Base-by-base conservation (phyloP, 2,797 vertebrate genomes). In the Yasuhikotakia modesta region DNA sequence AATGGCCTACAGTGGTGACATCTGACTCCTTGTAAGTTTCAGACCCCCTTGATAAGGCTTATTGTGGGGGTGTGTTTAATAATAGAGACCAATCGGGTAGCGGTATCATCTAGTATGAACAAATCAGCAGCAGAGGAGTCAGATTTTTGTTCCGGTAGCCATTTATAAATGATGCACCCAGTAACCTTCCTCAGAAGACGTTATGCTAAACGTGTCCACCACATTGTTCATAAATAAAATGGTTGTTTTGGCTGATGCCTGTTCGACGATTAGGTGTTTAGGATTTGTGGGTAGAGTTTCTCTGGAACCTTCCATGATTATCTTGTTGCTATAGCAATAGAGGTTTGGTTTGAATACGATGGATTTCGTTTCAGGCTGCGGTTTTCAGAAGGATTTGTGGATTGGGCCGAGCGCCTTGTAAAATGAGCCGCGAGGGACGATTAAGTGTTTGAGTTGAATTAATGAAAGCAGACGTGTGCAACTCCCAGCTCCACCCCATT, bases 361-460 rank as follows among this genome's bases (percentile, higher is more conserved):
- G 76, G 85, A 85, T 87, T 86, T 57, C 21, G 76, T 79, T 88
- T 81, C 87, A 84, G 85, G 79, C 82, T 7, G 81, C 13, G 85
- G 86, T 88, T 90, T 79, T 69, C 66, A 43, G 65, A 69, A 82
- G 84, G 86, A 87, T 89, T 90, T 89, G 88, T 79, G 86, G 83
- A 83, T 81, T 89, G 83, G 70, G 82, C 79, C 71, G 80, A 17
- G 63, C 83, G 17, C 61, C 81, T 79, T 72, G 86, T 73, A 79
- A 86, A 83, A 71, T 55, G 76, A 89, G 87, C 87, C 88, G 83
- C 76, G 27, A 85, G 83, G 83, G 85, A 84, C 82, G 85, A 89
- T 90, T 82, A 87, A 85, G 87, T 86, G 81, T 87, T 88, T 84
- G 84, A 90, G 82, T 87, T 79, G 71, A 80, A 76, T 83, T 85